phyloP scores from a whole-genome alignment of 2,888 invertebrate species.

The Andrena trimmerana region DNA sequence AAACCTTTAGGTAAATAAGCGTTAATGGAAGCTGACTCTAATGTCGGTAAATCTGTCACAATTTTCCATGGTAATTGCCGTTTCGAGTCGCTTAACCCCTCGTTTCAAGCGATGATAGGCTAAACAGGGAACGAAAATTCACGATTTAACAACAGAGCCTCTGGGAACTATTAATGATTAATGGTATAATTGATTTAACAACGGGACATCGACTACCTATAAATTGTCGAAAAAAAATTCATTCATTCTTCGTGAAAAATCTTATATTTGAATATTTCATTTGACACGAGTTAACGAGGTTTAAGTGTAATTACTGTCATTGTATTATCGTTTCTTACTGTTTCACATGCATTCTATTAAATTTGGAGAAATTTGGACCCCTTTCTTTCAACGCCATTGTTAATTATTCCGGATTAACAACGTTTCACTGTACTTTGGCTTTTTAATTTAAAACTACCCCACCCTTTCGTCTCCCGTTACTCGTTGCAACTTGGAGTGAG shows the following conservation, averaged over 20 bases:
- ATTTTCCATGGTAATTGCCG: constrained; percentile 27
- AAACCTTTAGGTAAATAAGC: constrained; percentile 28
- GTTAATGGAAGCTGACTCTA: constrained; percentile 9
- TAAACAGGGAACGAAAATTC: neutral
- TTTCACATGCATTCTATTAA: neutral
- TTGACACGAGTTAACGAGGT: neutral
- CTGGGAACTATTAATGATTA: too few species aligned
- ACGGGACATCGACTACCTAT: neutral
- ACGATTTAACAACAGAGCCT: neutral
- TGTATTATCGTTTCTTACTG: neutral
- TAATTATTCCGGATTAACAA: constrained; percentile 3
- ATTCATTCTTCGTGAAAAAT: neutral
- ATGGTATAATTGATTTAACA: neutral
- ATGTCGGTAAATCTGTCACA: neutral
- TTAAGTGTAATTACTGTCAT: neutral
- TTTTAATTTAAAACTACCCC: constrained; percentile 3
- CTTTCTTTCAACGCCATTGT: neutral
- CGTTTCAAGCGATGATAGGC: constrained; percentile 3
- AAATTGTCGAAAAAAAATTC: neutral
- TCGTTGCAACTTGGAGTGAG: neutral
- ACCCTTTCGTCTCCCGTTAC: neutral
- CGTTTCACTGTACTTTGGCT: neutral
- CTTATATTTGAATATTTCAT: neutral
- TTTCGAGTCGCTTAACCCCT: constrained; percentile 13
- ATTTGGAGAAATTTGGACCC: too few species aligned